Conservation (phyloP, 2,797 vertebrate species). For the Myotis pilosus region DNA sequence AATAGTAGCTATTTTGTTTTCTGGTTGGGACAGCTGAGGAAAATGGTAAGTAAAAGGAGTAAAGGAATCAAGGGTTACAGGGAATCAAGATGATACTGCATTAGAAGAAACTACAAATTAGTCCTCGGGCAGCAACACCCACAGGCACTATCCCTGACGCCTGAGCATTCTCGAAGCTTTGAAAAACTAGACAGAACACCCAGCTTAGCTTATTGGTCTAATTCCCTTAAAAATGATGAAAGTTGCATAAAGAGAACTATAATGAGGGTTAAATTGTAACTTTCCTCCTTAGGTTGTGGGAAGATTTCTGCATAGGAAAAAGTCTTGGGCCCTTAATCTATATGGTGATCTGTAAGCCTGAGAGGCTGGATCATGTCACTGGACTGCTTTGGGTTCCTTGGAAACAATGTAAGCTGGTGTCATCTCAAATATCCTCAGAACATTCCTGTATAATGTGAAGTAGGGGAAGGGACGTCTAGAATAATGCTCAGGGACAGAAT, state of each 20-base stretch:
- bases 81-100: neutral
- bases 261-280: neutral
- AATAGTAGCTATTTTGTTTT: neutral
- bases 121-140: neutral
- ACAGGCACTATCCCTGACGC: neutral
- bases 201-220: conserved; percentile 19
- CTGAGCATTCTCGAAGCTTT: neutral
- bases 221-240: conserved; percentile 57
- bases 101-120: neutral
- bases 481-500: conserved; percentile 6
- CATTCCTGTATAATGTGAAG: neutral
- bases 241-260: neutral
- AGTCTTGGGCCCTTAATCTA: conserved; percentile 1
- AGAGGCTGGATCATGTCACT: conserved; percentile 57
- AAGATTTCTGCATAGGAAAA: conserved; percentile 51
- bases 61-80: neutral
- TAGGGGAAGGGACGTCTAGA: neutral
- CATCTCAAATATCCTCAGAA: conserved; percentile 57
- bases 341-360: conserved; percentile 25
- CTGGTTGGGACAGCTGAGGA: neutral
- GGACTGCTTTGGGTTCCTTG: conserved; percentile 42
- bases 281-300: neutral
- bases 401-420: conserved; percentile 47
- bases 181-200: conserved; percentile 10
- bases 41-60: neutral